Base-by-base conservation (phyloP, 64 coral and sea anemone species). In the Cladopsammia gracilis region DNA sequence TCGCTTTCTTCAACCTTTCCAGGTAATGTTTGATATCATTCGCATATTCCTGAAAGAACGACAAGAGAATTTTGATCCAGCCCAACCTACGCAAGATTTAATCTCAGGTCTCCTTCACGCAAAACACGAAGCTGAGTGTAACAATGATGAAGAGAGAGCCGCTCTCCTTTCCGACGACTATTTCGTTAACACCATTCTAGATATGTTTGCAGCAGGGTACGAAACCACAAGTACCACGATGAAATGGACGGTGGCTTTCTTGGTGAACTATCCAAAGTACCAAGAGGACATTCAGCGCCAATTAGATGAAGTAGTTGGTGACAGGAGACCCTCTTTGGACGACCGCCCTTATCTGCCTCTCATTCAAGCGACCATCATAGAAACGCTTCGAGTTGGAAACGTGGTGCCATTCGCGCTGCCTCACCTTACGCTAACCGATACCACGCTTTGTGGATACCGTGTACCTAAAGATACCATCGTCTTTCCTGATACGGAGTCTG, bases 301-400 rank as follows among this genome's bases (percentile, higher is more conserved):
- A 8, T 25, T 87, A 18, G 67, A 87, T 56, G 48, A 72, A 34
- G 67, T 73, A 25, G 48, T 87, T 64, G 61, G 57, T 64, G 73
- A 78, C 10, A 10, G 25, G 48, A 75, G 10, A 1, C 72, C 72
- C 6, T 75, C 72, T 22, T 50, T 72, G 22, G 43, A 23, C 7
- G 10, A 72, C 69, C 69, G 69, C 10, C 18, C 69, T 5, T 15
- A 15, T 72, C 69, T 72, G 69, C 69, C 69, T 15, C 69, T 72
- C 69, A 72, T 72, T 15, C 69, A 72, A 72, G 72, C 72, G 34
- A 50, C 25, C 72, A 44, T 75, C 12, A 25, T 75, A 19, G 72
- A 75, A 50, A 75, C 72, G 10, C 16, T 75, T 20, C 19, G 72
- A 75, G 72, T 51, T 75, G 72, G 72, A 46, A 75, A 75, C 72